Evolutionary conservation across 2,797 vertebrate genomes (phyloP), one percentile per base, ranked within the genome.

Genomic region (Lagorchestes hirsutus): DNA sequence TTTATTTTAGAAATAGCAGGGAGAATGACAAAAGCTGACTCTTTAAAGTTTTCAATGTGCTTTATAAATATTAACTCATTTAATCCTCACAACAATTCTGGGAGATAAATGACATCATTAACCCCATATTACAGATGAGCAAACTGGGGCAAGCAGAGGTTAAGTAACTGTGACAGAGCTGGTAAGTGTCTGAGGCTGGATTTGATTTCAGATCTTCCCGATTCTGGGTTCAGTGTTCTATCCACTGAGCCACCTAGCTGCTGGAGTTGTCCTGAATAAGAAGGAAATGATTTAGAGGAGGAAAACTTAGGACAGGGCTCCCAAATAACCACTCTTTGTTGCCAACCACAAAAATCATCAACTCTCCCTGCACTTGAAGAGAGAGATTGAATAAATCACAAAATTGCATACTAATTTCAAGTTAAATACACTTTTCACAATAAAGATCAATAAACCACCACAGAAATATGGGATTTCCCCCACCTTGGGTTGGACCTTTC

Each of bases 271-370:
- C 14, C 34, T n/a, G 34, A n/a, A 74, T n/a, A 34, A n/a, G n/a
- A 40, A n/a, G 5, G 34, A n/a, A 74, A 74, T 40, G 34, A 56
- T n/a, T 24, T 67, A 82, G 67, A 28, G 40, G n/a, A 96, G 95
- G 92, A 90, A 92, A 95, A 54, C 56, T 12, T 90, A 58, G 87
- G 94, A 55, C 95, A 93, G 92, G 54, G 95, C 27, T 67, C 90
- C 93, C 58, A 91, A 74, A 93, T 97, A 95, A 96, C 55, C 96
- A 95, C 55, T 97, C 93, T 91, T 96, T 54, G 58, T 55, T 67
- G 94, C 92, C 90, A 95, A 96, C 92, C 95, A 97, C 94, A 96
- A 91, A 97, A 96, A 94, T 95, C 96, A 97, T 94, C 96, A 94
- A 92, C 95, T 92, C 24, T 5, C 59, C 54, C 93, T 91, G 46